Evolutionary conservation across 2,888 invertebrate species (phyloP).

Genomic region (Scotopteryx bipunctaria): DNA sequence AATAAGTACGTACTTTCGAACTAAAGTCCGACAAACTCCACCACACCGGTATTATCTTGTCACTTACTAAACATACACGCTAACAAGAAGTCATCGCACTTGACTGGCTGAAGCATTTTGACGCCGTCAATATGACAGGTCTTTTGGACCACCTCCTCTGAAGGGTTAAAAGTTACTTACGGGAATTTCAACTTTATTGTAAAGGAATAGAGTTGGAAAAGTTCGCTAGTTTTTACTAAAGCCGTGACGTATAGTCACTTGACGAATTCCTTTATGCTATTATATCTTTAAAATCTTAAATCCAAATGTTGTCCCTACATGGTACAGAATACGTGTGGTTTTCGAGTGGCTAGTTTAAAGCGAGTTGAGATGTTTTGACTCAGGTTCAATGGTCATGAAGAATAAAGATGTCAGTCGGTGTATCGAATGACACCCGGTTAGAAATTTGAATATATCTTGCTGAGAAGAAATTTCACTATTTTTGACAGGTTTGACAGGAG

Average conservation of each 20-base stretch:
- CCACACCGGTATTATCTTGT: constrained; percentile 63
- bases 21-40: constrained; percentile 24
- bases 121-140: constrained; percentile 68
- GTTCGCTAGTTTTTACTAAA: constrained; percentile 47
- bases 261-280: constrained; percentile 71
- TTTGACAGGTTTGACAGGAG: constrained; percentile 66
- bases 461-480: constrained; percentile 75
- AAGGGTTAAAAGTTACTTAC: constrained; percentile 44
- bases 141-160: constrained; percentile 60
- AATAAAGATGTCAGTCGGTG: constrained; percentile 63
- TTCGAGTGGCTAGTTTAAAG: constrained; percentile 25
- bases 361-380: constrained; percentile 42
- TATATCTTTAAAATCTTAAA: constrained; percentile 21
- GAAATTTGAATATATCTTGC: constrained; percentile 74
- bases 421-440: constrained; percentile 74
- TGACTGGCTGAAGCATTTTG: constrained; percentile 72
- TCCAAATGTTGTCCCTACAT: constrained; percentile 3
- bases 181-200: constrained; percentile 38
- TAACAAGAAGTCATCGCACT: constrained; percentile 76
- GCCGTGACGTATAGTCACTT: constrained; percentile 69
- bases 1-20: constrained; percentile 19
- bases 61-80: constrained; percentile 63
- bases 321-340: constrained; percentile 26
- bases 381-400: constrained; percentile 58
- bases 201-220: constrained; percentile 31